Base-by-base conservation (phyloP, 2,113 vertebrate species). In the Oreocharis arfaki region DNA sequence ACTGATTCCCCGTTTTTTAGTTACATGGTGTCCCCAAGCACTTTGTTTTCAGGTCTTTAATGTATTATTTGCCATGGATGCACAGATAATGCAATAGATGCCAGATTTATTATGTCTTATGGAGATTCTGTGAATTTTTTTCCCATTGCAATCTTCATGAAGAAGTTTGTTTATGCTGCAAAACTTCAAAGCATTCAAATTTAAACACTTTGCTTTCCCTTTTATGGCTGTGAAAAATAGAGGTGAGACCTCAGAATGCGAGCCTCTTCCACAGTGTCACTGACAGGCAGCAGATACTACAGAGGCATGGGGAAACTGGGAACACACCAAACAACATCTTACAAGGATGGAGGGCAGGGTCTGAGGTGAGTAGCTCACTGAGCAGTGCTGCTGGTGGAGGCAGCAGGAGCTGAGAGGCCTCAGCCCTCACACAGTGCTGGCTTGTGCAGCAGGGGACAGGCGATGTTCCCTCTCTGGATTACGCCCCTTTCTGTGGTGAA, bases 81-180 rank as follows among this genome's bases (percentile, higher is more conserved):
- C 47, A 70, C 55, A 70, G 55, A 83, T 76, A 94, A 80, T 63
- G 78, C 50, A 59, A 50, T 16, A n/a, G 61, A 41, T 85, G 42
- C 78, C 63, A 74, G 67, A 90, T 86, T 90, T 77, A 74, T 80
- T 91, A 63, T 0, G 0, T 47, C 55, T 75, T 55, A 55, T 0
- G 3, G 47, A 92, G 80, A 75, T 73, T 75, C 76, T 92, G 47
- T 86, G 52, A 53, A 10, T 89, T 89, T 93, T 93, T 95, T 77
- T 53, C 86, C 60, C 10, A 28, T 63, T 84, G 64, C 60, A 75
- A 16, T 81, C 44, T 37, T 52, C 47, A 41, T 39, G 27, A 77
- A 75, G 35, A 91, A 77, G 47, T 74, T 80, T 95, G 59, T 96
- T 94, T 92, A 53, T 90, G 92, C 71, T 89, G 42, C 30, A 86